Conservation (phyloP, 2,888 invertebrate species). For the Hyposoter dolosus region DNA sequence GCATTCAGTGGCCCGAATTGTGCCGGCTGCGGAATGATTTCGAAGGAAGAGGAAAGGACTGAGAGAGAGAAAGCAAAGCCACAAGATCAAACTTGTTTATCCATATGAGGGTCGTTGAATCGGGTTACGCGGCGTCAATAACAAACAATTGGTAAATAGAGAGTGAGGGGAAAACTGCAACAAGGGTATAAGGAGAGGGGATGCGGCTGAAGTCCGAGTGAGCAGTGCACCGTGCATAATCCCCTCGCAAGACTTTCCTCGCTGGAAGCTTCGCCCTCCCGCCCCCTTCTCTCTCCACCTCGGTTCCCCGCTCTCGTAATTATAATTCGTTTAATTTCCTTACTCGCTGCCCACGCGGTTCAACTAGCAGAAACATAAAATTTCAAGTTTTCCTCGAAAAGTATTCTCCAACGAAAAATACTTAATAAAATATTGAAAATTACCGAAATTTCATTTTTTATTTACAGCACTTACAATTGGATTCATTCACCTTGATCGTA, state of each 20-base stretch:
- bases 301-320: no score
- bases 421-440: no score
- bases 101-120: slow-evolving; percentile 4
- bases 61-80: slow-evolving; percentile 1
- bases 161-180: slow-evolving; percentile 1
- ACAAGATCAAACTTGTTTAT: slow-evolving; percentile 10
- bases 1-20: background rate
- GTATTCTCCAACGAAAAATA: no score
- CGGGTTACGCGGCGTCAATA: background rate
- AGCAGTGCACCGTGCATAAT: background rate
- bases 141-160: background rate
- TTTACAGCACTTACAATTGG: no score
- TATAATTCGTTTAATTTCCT: no score
- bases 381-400: no score
- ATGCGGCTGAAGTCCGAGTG: slow-evolving; percentile 1
- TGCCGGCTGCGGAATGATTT: background rate
- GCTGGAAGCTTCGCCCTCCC: background rate
- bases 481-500: no score
- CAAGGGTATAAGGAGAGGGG: background rate
- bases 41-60: background rate
- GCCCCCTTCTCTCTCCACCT: background rate
- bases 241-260: background rate
- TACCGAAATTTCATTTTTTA: no score
- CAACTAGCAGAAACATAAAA: no score
- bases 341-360: no score